A percentile compares a stretch with the other conserved stretches of the same genome.
phyloP scores from a whole-genome alignment of 1,140 invertebrate genomes.

The Theocolax elegans region DNA sequence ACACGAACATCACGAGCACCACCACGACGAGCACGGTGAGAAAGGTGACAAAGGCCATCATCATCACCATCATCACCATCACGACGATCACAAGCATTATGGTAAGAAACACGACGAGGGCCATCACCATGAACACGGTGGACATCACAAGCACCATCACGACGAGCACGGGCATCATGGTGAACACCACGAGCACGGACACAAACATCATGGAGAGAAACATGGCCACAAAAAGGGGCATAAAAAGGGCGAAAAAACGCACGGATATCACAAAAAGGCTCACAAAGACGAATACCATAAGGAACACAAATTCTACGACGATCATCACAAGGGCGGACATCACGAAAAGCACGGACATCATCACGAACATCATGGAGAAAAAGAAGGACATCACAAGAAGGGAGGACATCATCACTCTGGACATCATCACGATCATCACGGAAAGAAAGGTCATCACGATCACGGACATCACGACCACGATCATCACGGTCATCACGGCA shows the following conservation, averaged over 20 bases:
- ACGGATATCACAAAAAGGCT: slow-evolving; percentile 43
- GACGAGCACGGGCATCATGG: slow-evolving; percentile 50
- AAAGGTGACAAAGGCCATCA: slow-evolving; percentile 49
- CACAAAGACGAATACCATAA: slow-evolving; percentile 31
- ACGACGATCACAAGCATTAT: slow-evolving; percentile 42
- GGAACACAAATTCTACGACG: slow-evolving; percentile 37
- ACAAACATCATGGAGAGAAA: slow-evolving; percentile 49
- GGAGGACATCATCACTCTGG: slow-evolving; percentile 17
- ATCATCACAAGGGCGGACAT: slow-evolving; percentile 31
- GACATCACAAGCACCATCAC: slow-evolving; percentile 53
- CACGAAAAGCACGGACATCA: slow-evolving; percentile 35
- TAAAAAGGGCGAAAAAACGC: slow-evolving; percentile 51
- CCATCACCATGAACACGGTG: slow-evolving; percentile 48
- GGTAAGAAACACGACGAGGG: slow-evolving; percentile 46
- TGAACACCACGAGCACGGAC: slow-evolving; percentile 47
- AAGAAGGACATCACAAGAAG: slow-evolving; percentile 31
- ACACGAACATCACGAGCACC: slow-evolving; percentile 44
- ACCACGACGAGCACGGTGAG: slow-evolving; percentile 48
- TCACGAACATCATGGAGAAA: slow-evolving; percentile 20
- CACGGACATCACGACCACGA: slow-evolving; percentile 33
- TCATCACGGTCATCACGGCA: slow-evolving; percentile 30
- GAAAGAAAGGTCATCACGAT: slow-evolving; percentile 19
- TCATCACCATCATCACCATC: slow-evolving; percentile 48
- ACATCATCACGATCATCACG: slow-evolving; percentile 32
- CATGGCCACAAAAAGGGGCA: slow-evolving; percentile 50